phyloP scores from a whole-genome alignment of 2,113 vertebrate genomes.

The Sula dactylatra region DNA sequence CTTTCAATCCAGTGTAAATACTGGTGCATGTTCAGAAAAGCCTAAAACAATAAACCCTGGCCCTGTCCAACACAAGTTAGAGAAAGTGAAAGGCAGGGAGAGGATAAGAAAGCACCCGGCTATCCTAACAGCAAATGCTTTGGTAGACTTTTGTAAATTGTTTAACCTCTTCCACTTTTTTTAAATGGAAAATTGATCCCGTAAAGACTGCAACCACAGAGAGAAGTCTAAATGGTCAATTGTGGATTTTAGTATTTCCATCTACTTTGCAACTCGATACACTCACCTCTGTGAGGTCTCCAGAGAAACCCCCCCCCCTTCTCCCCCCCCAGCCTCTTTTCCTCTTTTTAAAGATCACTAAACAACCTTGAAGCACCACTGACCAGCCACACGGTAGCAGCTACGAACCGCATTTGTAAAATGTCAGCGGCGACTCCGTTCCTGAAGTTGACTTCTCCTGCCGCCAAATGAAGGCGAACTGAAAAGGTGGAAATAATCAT shows the following conservation, averaged over 20 bases:
- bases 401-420: conserved; percentile 75
- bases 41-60: conserved; percentile 98
- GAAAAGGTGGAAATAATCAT: conserved; percentile 93
- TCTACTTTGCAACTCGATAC: conserved; percentile 86
- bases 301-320: conserved; percentile 71
- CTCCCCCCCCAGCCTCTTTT: background rate
- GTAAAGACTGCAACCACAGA: conserved; percentile 68
- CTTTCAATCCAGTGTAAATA: conserved; percentile 99
- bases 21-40: conserved; percentile 96
- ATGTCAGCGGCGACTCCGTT: conserved; percentile 75
- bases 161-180: conserved; percentile 77
- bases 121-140: conserved; percentile 71
- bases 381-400: conserved; percentile 73
- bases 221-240: conserved; percentile 78
- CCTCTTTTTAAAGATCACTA: conserved; percentile 70
- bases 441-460: conserved; percentile 79
- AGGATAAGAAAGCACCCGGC: conserved; percentile 66
- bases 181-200: conserved; percentile 78
- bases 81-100: conserved; percentile 80
- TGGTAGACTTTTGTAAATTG: conserved; percentile 74
- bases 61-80: conserved; percentile 84
- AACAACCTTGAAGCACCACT: conserved; percentile 73
- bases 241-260: conserved; percentile 86
- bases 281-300: conserved; percentile 84
- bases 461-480: conserved; percentile 82